Percentiles rank a stretch among this genome's conserved stretches.
These are phyloP conservation scores for Musca domestica DNA, from an alignment of 1,140 invertebrate species.

Conservation along the genomic window DNA sequence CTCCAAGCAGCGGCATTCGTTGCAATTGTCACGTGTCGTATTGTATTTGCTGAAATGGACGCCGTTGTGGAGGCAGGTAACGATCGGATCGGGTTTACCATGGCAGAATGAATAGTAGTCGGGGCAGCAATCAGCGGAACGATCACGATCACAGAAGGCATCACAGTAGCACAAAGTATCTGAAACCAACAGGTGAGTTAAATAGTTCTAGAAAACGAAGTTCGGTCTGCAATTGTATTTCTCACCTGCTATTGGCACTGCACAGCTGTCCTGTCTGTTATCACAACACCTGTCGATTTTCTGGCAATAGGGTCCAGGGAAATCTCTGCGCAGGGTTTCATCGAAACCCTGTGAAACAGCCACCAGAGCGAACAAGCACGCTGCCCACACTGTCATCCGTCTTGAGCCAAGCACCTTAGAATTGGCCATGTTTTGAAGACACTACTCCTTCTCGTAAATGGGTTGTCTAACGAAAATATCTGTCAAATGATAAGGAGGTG, in stretches of 20 bases:
- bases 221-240: not conserved
- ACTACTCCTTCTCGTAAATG: not conserved
- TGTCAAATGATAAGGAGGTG: too few relatives aligned
- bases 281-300: slow-evolving; percentile 62
- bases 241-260: slow-evolving; percentile 65
- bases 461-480: not conserved
- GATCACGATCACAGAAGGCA: slow-evolving; percentile 76
- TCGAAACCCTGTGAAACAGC: slow-evolving; percentile 30
- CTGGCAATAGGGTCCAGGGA: slow-evolving; percentile 48
- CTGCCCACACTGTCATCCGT: not conserved
- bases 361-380: slow-evolving; percentile 16
- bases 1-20: slow-evolving; percentile 68
- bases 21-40: slow-evolving; percentile 66
- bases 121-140: slow-evolving; percentile 79
- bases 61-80: slow-evolving; percentile 42
- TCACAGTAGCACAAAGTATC: slow-evolving; percentile 90
- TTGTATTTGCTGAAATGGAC: slow-evolving; percentile 45
- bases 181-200: slow-evolving; percentile 34
- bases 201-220: not conserved
- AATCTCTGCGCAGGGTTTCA: slow-evolving; percentile 41
- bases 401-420: too few relatives aligned
- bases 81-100: slow-evolving; percentile 51
- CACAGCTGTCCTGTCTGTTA: slow-evolving; percentile 71
- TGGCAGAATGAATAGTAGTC: slow-evolving; percentile 75
- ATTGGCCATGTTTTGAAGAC: slow-evolving; percentile 1